Evolutionary conservation across 2,113 vertebrate species (phyloP), one percentile per base, ranked within the genome.

Genomic region (Marmota monax): DNA sequence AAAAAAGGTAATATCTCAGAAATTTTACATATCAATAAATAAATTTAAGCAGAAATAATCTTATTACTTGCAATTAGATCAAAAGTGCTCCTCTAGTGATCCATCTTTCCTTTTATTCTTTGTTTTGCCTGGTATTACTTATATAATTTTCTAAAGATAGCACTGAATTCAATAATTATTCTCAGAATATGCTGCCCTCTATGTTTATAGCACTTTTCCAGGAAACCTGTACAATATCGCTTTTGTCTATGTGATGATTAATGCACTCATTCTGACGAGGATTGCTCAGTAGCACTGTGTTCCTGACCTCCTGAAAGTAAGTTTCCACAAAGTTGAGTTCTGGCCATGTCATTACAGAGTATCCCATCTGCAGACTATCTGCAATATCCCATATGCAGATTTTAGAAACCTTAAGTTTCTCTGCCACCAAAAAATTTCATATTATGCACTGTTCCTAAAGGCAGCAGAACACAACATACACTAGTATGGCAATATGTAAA

Each of bases 131-230:
- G 1, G 5, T 92, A 78, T 1, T 3, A 1, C 16, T 76, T 70
- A 90, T 53, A 25, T 82, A 95, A 89, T 65, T 85, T 84, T 87
- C 72, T 78, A 29, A 90, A 42, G 14, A 74, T 45, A 56, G 83
- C 3, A 39, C 3, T 51, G 6, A 93, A 83, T 84, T 89, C 61
- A 86, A 65, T 7, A 95, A 70, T 82, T 83, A 61, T 82, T 89
- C 10, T 84, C n/a, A 65, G 58, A 84, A 88, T 42, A 83, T 39
- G 5, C 18, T 92, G 48, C 13, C 76, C 6, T 93, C 25, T 78
- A 45, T 53, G 77, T 91, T 97, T 90, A 91, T 20, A 93, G 56
- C 34, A 88, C 11, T 92, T 94, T 89, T 13, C 32, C 42, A 79
- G 45, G 58, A 88, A 79, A 78, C 12, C 7, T 58, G 10, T 86